Conservation (phyloP, 1,140 invertebrate genomes). For the Leptoteleia sp. region DNA sequence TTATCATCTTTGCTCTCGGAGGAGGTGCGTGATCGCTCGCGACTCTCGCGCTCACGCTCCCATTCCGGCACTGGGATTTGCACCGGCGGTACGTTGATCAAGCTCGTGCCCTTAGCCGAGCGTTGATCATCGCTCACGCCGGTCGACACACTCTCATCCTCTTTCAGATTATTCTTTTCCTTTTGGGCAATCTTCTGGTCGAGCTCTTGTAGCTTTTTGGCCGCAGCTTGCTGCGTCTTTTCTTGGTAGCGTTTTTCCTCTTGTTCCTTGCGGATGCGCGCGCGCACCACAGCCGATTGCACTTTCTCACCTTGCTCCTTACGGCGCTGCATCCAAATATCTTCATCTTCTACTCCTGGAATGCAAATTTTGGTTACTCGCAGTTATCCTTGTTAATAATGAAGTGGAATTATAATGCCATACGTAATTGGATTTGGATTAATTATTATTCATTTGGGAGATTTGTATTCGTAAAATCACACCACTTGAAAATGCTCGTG, state of each 20-base stretch:
- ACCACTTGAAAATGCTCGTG: too few relatives aligned
- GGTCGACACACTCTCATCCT: conserved; percentile 54
- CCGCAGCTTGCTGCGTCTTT: conserved; percentile 82
- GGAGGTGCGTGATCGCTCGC: conserved; percentile 80
- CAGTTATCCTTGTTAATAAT: too few relatives aligned
- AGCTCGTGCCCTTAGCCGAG: conserved; percentile 68
- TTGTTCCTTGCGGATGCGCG: conserved; percentile 89
- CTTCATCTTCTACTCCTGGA: conserved; percentile 85
- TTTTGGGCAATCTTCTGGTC: conserved; percentile 84
- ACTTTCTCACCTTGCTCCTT: conserved; percentile 86
- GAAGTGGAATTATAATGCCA: too few relatives aligned
- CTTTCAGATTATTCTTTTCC: conserved; percentile 79
- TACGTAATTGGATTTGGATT: too few relatives aligned
- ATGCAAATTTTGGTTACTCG: too few relatives aligned
- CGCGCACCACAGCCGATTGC: conserved; percentile 87
- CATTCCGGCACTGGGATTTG: conserved; percentile 82
- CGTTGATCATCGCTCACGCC: conserved; percentile 27
- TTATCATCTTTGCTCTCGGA: conserved; percentile 81
- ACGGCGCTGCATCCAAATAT: conserved; percentile 87
- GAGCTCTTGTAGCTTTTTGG: conserved; percentile 84
- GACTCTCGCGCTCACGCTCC: conserved; percentile 82
- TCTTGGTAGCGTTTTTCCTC: conserved; percentile 89
- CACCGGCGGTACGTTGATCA: conserved; percentile 77
- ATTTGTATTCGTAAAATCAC: too few relatives aligned
- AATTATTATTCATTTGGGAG: too few relatives aligned